Percentiles rank a stretch among this genome's conserved stretches.
Evolutionary conservation across 2,113 vertebrate genomes (phyloP).

Genomic region (Ammospiza nelsoni): DNA sequence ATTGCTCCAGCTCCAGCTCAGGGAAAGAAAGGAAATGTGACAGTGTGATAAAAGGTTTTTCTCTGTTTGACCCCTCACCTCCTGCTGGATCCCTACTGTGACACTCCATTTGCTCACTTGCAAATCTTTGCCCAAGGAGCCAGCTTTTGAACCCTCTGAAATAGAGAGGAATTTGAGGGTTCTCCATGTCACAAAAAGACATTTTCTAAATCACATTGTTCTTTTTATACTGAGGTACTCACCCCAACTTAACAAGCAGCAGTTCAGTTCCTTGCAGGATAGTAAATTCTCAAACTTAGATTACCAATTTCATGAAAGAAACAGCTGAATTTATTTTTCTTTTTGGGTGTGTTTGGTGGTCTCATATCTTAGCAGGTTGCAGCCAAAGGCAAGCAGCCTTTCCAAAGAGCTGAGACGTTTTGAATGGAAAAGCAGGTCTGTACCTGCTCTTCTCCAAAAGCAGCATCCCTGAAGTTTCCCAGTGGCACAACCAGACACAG

Average conservation of each 20-base stretch:
- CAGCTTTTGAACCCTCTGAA: neutral
- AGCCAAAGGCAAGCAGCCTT: neutral
- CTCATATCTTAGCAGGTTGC: neutral
- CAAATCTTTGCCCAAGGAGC: neutral
- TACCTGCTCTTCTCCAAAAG: neutral
- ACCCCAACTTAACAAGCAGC: neutral
- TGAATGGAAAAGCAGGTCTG: neutral
- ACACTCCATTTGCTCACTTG: constrained; percentile 55
- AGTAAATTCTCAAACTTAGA: neutral
- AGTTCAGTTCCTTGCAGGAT: neutral
- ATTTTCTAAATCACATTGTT: neutral
- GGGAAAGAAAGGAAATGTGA: constrained; percentile 60
- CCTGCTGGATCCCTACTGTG: constrained; percentile 19
- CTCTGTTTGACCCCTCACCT: constrained; percentile 60
- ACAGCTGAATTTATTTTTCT: neutral
- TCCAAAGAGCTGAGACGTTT: neutral
- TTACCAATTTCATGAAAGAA: neutral
- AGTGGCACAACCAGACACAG: neutral
- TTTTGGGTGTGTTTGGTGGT: neutral
- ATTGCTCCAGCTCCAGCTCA: constrained; percentile 46
- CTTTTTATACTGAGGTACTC: neutral
- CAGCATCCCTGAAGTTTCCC: neutral
- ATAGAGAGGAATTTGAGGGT: neutral
- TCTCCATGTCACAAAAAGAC: neutral
- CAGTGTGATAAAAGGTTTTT: constrained; percentile 62